These are phyloP conservation scores for Pseudeuparius sepicola DNA, from an alignment of 2,888 invertebrate species.

Conservation along the genomic window DNA sequence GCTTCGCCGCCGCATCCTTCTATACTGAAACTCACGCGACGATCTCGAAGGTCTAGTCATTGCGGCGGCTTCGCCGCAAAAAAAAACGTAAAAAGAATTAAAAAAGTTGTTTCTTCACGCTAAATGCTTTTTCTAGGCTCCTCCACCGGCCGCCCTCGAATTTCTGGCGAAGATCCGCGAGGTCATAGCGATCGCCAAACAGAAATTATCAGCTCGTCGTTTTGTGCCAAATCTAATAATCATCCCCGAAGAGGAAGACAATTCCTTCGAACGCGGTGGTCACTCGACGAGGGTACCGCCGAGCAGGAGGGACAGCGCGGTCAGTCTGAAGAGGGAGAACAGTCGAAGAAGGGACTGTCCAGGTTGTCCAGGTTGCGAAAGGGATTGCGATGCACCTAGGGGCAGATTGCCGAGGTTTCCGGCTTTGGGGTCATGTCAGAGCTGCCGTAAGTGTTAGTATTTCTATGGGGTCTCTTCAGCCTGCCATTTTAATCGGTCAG, in stretches of 20 bases:
- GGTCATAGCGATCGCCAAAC: slow-evolving; percentile 81
- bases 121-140: slow-evolving; percentile 52
- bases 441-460: no score
- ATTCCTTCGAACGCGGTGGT: background rate
- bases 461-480: no score
- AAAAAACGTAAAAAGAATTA: no score
- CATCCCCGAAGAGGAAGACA: slow-evolving; percentile 73
- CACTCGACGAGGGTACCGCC: slow-evolving; percentile 15
- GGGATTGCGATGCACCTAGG: no score
- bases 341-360: slow-evolving; percentile 50
- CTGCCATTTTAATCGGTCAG: no score
- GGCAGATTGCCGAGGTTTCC: slow-evolving; percentile 39
- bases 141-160: slow-evolving; percentile 83
- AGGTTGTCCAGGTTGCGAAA: slow-evolving; percentile 63
- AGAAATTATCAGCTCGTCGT: slow-evolving; percentile 73
- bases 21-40: no score
- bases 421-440: slow-evolving; percentile 41
- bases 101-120: no score
- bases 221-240: slow-evolving; percentile 68
- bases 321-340: slow-evolving; percentile 53
- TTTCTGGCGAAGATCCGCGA: slow-evolving; percentile 82
- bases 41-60: no score
- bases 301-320: slow-evolving; percentile 46
- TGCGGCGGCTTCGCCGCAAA: no score
- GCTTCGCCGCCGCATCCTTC: no score